Evolutionary conservation across 2,888 invertebrate genomes (phyloP), one percentile per base, ranked within the genome.

Genomic region (Cosmorhoe ocellata): DNA sequence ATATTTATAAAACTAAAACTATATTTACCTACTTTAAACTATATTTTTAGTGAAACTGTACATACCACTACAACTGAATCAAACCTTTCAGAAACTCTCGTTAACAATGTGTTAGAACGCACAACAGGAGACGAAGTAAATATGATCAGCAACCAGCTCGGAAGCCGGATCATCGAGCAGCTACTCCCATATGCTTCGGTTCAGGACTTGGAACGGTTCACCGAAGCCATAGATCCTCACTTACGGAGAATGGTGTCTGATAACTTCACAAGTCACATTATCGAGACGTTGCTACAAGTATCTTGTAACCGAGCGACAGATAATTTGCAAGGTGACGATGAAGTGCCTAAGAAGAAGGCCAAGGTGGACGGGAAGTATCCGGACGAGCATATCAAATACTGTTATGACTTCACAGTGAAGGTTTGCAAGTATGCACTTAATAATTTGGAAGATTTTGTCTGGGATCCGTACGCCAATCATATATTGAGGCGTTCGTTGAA

Each of bases 381-480:
- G 1, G 66, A 81, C 3, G 82, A 86, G 1, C 93, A 93, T 54
- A 71, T 90, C n/a, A 67, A 85, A 26, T 87, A 82, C 34, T 95
- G 94, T 61, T 85, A 91, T 1, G 84, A 92, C 8, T 95, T 95
- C 73, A 92, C 94, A 0, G 57, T 94, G 9, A 95, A 94, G 77
- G 85, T 95, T 2, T 92, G 94, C 51, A 95, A 93, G 82, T 97
- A 95, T 78, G 88, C 94, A 13, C 78, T 96, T 0, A 97, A 97
- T 76, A 97, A 97, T 84, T 84, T 96, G 50, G 97, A 97, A 74
- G 96, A 97, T 69, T 97, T 95, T 67, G 91, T 95, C 0, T 94
- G 93, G 92, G 95, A 97, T 71, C 84, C 86, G 0, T 95, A 94
- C 59, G 96, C 94, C 0, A 96, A 94, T 80, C 94, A 95, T 67